phyloP scores from a whole-genome alignment of 2,797 vertebrate species.

The Anas bahamensis region DNA sequence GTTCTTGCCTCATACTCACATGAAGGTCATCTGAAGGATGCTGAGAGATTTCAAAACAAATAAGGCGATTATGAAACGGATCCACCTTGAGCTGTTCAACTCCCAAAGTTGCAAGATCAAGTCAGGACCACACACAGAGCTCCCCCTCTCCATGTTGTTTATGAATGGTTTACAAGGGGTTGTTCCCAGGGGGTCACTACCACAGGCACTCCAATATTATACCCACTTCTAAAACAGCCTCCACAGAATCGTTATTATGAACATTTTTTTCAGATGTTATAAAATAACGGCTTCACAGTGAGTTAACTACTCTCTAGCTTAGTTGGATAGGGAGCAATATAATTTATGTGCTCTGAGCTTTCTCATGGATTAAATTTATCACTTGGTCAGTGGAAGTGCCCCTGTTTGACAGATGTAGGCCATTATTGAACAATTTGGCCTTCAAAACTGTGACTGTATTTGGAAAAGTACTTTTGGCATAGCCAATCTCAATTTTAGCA shows the following conservation, averaged over 20 bases:
- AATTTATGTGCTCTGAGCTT: constrained; percentile 63
- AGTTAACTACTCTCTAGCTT: constrained; percentile 56
- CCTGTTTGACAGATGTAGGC: constrained; percentile 58
- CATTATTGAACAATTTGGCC: constrained; percentile 57
- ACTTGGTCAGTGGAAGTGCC: constrained; percentile 54
- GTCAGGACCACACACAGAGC: constrained; percentile 66
- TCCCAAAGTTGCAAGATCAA: constrained; percentile 48
- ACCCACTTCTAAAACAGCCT: constrained; percentile 47
- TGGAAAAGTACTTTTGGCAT: constrained; percentile 39
- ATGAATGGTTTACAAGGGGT: constrained; percentile 66
- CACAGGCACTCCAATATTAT: constrained; percentile 58
- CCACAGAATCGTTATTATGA: constrained; percentile 36
- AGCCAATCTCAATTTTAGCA: constrained; percentile 3
- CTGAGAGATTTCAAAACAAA: constrained; percentile 61
- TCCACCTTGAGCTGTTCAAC: constrained; percentile 58
- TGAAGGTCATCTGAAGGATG: constrained; percentile 64
- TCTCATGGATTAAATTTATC: constrained; percentile 67
- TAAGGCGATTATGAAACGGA: constrained; percentile 55
- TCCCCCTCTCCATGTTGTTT: constrained; percentile 39
- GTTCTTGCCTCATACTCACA: constrained; percentile 32
- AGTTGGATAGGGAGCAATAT: constrained; percentile 38
- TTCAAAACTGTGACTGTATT: constrained; percentile 25
- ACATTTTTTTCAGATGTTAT: constrained; percentile 68
- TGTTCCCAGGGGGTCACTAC: constrained; percentile 54
- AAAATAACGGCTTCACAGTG: constrained; percentile 37